phyloP scores from a whole-genome alignment of 2,888 invertebrate species.

The Ochlodes sylvanus region DNA sequence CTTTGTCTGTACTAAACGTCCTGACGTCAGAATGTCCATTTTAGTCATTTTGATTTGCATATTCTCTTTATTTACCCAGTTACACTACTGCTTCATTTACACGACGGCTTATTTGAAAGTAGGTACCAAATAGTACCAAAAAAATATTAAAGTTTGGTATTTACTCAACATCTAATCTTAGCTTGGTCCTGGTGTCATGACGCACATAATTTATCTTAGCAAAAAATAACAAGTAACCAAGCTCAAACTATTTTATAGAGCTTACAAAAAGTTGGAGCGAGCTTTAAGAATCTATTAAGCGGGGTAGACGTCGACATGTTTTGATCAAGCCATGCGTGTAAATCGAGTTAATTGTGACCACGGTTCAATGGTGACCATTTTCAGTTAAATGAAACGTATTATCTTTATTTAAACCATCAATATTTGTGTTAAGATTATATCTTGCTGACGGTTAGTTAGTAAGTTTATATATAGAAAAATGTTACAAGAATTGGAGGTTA shows the following conservation, averaged over 20 bases:
- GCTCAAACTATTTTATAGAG: neutral
- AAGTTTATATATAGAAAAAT: too few species aligned
- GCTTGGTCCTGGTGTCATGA: too few species aligned
- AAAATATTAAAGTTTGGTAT: too few species aligned
- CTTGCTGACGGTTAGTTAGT: slow-evolving; percentile 9
- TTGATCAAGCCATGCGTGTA: slow-evolving; percentile 78
- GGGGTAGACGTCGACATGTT: slow-evolving; percentile 71
- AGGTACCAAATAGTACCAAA: too few species aligned
- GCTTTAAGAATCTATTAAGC: slow-evolving; percentile 47
- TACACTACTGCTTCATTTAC: too few species aligned
- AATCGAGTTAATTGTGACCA: slow-evolving; percentile 79
- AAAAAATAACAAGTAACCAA: slow-evolving; percentile 2
- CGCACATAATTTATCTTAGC: neutral
- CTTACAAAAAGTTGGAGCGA: slow-evolving; percentile 6
- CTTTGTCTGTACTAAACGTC: too few species aligned
- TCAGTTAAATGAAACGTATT: slow-evolving; percentile 45
- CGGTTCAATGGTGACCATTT: slow-evolving; percentile 49
- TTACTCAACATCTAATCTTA: too few species aligned
- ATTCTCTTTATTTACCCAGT: too few species aligned
- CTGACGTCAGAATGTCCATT: too few species aligned
- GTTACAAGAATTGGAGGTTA: too few species aligned
- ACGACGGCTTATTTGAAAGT: too few species aligned
- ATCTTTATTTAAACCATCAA: slow-evolving; percentile 42
- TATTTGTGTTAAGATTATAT: slow-evolving; percentile 42
- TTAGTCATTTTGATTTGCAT: too few species aligned